Evolutionary conservation across 64 coral and sea anemone species (phyloP).

Genomic region (Pocillopora damicornis): DNA sequence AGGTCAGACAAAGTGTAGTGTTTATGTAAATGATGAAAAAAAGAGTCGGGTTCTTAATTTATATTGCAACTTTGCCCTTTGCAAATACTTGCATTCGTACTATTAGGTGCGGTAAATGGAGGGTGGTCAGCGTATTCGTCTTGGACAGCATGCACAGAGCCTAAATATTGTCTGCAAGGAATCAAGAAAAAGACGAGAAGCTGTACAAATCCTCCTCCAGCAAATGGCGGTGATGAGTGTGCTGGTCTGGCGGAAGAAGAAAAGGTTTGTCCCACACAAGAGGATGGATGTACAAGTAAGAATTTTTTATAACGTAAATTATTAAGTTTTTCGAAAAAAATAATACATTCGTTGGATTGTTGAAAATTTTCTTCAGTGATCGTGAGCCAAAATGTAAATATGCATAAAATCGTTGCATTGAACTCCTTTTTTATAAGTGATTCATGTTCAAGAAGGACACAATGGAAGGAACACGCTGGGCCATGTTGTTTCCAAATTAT

Average conservation of each 20-base stretch:
- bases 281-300: slow-evolving; percentile 61
- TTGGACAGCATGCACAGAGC: slow-evolving; percentile 47
- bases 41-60: not conserved
- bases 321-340: not conserved
- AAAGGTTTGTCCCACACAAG: slow-evolving; percentile 48
- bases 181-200: slow-evolving; percentile 19
- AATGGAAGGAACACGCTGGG: too few species aligned
- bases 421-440: too few species aligned
- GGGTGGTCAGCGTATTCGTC: slow-evolving; percentile 54
- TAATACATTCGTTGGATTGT: not conserved
- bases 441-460: too few species aligned
- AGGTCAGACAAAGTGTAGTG: not conserved
- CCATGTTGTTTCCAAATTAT: too few species aligned
- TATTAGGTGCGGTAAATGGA: slow-evolving; percentile 52
- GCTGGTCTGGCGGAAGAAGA: slow-evolving; percentile 28
- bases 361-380: too few species aligned
- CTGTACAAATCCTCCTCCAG: slow-evolving; percentile 59
- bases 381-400: too few species aligned
- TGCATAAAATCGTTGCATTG: too few species aligned
- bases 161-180: slow-evolving; percentile 44
- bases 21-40: too few species aligned
- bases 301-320: too few species aligned
- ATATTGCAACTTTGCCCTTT: not conserved
- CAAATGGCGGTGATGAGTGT: slow-evolving; percentile 64
- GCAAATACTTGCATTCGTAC: not conserved